Conservation (phyloP, 1,140 invertebrate genomes). For the Scaptomyza hsui region DNA sequence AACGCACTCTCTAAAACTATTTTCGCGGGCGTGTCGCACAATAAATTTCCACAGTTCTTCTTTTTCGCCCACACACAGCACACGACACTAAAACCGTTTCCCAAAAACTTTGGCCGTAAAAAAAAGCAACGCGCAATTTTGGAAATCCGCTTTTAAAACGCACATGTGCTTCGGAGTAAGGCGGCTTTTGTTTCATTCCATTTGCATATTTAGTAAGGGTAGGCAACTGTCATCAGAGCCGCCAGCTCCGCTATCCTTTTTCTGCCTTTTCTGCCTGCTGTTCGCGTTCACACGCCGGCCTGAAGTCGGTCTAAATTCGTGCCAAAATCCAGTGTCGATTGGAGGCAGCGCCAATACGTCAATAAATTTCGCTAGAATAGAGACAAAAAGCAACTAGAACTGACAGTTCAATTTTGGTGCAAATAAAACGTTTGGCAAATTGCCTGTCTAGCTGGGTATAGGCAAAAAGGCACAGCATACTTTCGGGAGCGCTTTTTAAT, state of each 20-base stretch:
- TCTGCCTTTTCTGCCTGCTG: conserved; percentile 39
- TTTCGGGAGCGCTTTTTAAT: neutral
- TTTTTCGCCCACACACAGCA: neutral
- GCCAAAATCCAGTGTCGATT: conserved; percentile 22
- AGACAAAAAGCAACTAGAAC: conserved; percentile 22
- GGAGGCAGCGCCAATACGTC: conserved; percentile 60
- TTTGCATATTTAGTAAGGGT: conserved; percentile 63
- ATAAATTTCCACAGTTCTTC: conserved; percentile 51
- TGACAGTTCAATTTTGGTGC: conserved; percentile 75
- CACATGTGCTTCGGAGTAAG: conserved; percentile 35
- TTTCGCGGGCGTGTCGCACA: conserved; percentile 69
- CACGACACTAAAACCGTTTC: neutral
- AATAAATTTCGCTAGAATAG: conserved; percentile 59
- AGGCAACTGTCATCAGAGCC: conserved; percentile 5
- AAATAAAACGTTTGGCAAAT: conserved; percentile 18
- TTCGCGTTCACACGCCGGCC: conserved; percentile 64
- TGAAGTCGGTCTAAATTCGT: conserved; percentile 50
- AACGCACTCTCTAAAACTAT: conserved; percentile 80
- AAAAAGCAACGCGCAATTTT: conserved; percentile 58
- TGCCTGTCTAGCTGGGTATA: conserved; percentile 1
- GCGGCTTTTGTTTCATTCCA: conserved; percentile 58
- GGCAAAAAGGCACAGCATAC: neutral
- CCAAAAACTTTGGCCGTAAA: conserved; percentile 54
- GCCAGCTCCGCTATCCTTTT: neutral
- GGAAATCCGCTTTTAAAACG: conserved; percentile 76